Percentiles rank a stretch among this genome's conserved stretches.
These are phyloP conservation scores for Hyperopisus bebe DNA, from an alignment of 2,113 vertebrate genomes.

Conservation along the genomic window DNA sequence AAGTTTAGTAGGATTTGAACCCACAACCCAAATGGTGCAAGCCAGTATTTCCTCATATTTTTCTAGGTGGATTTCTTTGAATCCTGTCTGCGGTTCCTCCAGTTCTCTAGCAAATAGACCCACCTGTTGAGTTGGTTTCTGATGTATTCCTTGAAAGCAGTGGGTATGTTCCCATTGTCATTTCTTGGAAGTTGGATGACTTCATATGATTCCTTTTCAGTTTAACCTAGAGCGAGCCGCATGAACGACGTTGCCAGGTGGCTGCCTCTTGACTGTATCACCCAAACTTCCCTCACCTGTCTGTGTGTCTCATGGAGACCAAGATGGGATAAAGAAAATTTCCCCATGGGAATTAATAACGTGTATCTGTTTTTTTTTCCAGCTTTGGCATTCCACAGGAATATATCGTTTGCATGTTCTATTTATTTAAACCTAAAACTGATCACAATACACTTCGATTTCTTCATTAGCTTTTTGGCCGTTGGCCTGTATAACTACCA, in stretches of 20 bases:
- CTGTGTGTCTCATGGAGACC: too few relatives aligned
- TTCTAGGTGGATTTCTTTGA: not conserved
- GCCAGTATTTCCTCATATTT: not conserved
- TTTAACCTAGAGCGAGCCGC: not conserved
- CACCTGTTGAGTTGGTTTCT: not conserved
- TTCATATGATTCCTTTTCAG: not conserved
- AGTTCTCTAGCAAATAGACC: not conserved
- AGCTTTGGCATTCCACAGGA: not conserved
- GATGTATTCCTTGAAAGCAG: not conserved
- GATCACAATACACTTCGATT: not conserved
- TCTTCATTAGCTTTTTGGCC: not conserved
- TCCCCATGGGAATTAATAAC: too few relatives aligned
- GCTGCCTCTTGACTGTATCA: too few relatives aligned
- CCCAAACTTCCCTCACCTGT: too few relatives aligned
- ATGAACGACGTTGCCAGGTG: not conserved
- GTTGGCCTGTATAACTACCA: not conserved
- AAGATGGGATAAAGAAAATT: too few relatives aligned
- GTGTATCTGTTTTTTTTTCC: not conserved
- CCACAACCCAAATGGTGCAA: not conserved
- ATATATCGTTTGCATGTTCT: not conserved
- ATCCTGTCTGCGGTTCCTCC: not conserved
- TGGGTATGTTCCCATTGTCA: not conserved
- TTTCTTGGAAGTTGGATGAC: not conserved
- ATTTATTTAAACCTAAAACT: not conserved
- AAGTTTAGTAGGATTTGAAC: not conserved